Percentiles rank a stretch among this genome's conserved stretches.
phyloP scores from a whole-genome alignment of 2,113 vertebrate species.

The Struthio camelus region DNA sequence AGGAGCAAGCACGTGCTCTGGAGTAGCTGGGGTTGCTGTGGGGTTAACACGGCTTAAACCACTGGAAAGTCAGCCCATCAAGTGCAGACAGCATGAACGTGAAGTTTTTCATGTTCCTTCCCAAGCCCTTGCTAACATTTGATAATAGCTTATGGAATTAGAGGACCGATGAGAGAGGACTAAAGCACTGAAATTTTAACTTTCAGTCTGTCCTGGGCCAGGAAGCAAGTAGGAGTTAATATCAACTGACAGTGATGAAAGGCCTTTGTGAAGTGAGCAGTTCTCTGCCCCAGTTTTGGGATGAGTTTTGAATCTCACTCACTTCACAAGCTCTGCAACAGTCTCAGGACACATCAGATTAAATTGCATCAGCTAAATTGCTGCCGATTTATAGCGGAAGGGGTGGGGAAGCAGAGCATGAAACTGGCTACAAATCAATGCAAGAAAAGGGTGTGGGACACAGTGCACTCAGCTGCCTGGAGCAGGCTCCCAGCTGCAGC shows the following conservation, averaged over 20 bases:
- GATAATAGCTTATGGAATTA: not conserved
- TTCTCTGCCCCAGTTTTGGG: not conserved
- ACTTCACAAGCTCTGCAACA: not conserved
- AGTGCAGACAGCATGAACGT: not conserved
- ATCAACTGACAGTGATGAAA: not conserved
- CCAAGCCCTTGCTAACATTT: not conserved
- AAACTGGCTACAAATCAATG: not conserved
- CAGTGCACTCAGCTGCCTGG: not conserved
- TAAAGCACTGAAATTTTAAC: not conserved
- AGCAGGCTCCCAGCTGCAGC: not conserved
- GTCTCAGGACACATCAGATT: not conserved
- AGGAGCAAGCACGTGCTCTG: not conserved
- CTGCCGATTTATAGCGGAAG: not conserved
- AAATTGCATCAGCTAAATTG: not conserved
- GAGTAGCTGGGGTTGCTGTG: not conserved
- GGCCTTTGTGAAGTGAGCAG: not conserved
- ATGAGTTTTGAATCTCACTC: not conserved
- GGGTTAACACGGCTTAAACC: not conserved
- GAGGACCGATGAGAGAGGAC: not conserved
- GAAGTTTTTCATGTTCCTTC: not conserved
- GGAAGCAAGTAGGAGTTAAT: not conserved
- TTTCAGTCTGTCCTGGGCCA: not conserved
- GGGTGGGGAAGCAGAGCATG: not conserved
- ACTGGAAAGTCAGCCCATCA: not conserved
- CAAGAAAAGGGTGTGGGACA: not conserved